Evolutionary conservation across 2,888 invertebrate genomes (phyloP).

Genomic region (Tachina grossa): DNA sequence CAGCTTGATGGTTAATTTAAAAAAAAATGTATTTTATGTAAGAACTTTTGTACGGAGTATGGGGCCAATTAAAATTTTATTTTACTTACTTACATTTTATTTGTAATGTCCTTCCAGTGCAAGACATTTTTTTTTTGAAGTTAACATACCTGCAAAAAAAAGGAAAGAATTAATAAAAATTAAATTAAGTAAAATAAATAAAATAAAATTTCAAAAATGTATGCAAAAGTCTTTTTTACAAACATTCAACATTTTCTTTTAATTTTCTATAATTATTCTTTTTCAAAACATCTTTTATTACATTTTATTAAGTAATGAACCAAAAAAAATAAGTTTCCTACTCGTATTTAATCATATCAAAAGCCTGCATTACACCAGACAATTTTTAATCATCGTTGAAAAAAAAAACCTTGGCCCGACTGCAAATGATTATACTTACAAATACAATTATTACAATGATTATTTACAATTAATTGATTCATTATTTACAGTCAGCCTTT

Average conservation of each 20-base stretch:
- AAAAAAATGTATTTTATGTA: too few species aligned
- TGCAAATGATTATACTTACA: background rate
- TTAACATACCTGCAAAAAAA: constrained; percentile 11
- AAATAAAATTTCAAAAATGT: background rate
- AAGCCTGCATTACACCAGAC: background rate
- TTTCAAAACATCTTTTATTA: too few species aligned
- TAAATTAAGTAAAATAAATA: too few species aligned
- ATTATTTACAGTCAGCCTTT: background rate
- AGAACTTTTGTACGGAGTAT: too few species aligned
- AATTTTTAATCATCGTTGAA: constrained; percentile 6
- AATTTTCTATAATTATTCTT: background rate
- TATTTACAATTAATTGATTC: background rate
- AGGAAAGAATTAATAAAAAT: too few species aligned
- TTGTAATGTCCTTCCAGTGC: background rate
- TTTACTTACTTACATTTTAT: constrained; percentile 3
- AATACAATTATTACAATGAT: background rate
- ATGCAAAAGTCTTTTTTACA: background rate
- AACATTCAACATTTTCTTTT: background rate
- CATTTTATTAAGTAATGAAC: background rate
- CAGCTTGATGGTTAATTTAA: too few species aligned
- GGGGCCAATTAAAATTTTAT: background rate
- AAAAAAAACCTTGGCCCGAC: constrained; percentile 16
- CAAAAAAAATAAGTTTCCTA: too few species aligned
- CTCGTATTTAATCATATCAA: background rate
- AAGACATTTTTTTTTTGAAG: background rate